Conservation (phyloP, 1,140 invertebrate species). For the Ridgeia piscesae region DNA sequence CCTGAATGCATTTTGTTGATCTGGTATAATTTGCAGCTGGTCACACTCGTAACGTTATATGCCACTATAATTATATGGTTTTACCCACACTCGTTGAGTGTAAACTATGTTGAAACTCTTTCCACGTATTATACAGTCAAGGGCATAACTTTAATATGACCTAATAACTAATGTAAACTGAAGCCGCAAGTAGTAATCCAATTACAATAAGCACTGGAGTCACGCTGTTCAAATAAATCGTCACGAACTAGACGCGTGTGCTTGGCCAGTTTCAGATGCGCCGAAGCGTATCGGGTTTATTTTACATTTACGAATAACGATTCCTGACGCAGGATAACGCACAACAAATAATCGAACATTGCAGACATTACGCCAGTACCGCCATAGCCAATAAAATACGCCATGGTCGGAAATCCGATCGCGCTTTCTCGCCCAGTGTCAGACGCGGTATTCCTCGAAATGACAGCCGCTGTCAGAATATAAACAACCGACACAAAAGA, state of each 20-base stretch:
- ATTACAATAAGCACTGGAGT: background rate
- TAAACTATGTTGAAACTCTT: background rate
- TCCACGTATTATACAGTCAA: background rate
- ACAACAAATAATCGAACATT: background rate
- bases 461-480: slow-evolving; percentile 1
- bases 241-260: background rate
- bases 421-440: background rate
- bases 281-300: background rate
- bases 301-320: background rate
- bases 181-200: background rate
- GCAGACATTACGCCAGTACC: background rate
- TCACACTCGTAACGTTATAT: background rate
- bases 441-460: background rate
- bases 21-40: background rate
- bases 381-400: background rate
- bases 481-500: background rate
- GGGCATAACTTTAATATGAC: background rate
- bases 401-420: background rate
- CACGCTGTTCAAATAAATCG: background rate
- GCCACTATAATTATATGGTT: too few species aligned
- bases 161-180: background rate
- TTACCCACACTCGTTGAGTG: background rate
- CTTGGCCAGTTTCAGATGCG: background rate
- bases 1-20: background rate
- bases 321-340: background rate